A percentile compares a stretch with the other conserved stretches of the same genome.
phyloP scores from a whole-genome alignment of 2,113 vertebrate species.

The Nesoenas mayeri region DNA sequence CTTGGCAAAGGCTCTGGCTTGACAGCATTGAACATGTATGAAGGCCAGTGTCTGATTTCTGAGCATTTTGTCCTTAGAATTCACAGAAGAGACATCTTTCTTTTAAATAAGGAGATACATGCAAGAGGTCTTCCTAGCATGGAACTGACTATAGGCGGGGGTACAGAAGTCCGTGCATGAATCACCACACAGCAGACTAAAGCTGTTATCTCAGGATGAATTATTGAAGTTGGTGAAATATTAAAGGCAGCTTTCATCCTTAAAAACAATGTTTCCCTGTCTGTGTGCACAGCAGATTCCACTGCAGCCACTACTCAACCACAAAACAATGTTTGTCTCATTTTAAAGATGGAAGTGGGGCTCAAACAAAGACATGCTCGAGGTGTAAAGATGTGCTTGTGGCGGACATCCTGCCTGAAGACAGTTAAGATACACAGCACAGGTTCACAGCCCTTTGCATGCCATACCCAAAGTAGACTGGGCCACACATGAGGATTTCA shows the following conservation, averaged over 20 bases:
- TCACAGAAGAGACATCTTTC: neutral
- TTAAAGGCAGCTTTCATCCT: conserved; percentile 39
- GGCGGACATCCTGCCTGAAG: neutral
- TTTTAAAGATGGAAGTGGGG: neutral
- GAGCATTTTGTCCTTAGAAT: neutral
- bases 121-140: neutral
- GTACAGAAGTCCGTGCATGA: neutral
- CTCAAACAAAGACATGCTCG: neutral
- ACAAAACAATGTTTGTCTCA: neutral
- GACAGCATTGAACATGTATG: neutral
- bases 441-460: neutral
- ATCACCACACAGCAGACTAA: neutral
- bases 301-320: neutral
- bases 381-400: neutral
- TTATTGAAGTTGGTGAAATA: conserved; percentile 53
- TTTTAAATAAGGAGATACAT: neutral
- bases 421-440: neutral
- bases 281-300: neutral
- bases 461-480: neutral
- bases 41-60: neutral
- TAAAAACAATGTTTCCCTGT: neutral
- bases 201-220: neutral
- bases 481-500: neutral
- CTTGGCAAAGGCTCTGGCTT: neutral
- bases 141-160: neutral